phyloP scores from a whole-genome alignment of 2,113 vertebrate genomes.

The Sander lucioperca region DNA sequence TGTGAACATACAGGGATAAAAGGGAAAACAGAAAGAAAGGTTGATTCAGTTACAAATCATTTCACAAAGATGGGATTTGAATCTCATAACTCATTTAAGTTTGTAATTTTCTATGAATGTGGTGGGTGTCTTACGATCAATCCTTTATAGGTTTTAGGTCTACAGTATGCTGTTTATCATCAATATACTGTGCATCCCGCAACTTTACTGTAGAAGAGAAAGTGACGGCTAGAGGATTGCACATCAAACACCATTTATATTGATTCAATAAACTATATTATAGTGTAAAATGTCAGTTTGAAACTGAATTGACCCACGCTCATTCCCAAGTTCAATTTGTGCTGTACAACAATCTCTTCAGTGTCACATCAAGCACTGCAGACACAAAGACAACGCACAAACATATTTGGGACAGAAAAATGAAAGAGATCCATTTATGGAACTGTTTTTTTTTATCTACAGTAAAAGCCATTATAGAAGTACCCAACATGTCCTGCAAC shows the following conservation, averaged over 20 bases:
- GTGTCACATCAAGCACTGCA: slow-evolving; percentile 65
- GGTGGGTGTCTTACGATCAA: not conserved
- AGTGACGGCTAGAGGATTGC: not conserved
- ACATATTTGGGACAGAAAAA: slow-evolving; percentile 64
- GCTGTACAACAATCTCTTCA: slow-evolving; percentile 53
- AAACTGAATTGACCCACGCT: slow-evolving; percentile 68
- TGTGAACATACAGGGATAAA: slow-evolving; percentile 70
- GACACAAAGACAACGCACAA: slow-evolving; percentile 68
- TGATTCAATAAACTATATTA: not conserved
- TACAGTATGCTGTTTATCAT: not conserved
- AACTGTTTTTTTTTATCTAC: slow-evolving; percentile 3
- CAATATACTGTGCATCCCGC: not conserved
- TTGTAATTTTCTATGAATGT: not conserved
- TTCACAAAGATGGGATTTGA: not conserved
- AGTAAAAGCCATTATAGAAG: slow-evolving; percentile 38
- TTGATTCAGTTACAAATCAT: slow-evolving; percentile 65
- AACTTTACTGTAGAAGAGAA: not conserved
- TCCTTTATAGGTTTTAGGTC: not conserved
- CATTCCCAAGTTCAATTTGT: slow-evolving; percentile 62
- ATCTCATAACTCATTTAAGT: not conserved
- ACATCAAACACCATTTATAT: not conserved
- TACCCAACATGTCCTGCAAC: not conserved
- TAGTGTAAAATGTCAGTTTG: slow-evolving; percentile 41
- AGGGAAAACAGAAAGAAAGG: slow-evolving; percentile 36
- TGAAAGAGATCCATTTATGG: slow-evolving; percentile 28